A percentile compares a stretch with the other conserved stretches of the same genome.
These are phyloP conservation scores for Sebastes minor DNA, from an alignment of 2,797 vertebrate species.

Conservation along the genomic window DNA sequence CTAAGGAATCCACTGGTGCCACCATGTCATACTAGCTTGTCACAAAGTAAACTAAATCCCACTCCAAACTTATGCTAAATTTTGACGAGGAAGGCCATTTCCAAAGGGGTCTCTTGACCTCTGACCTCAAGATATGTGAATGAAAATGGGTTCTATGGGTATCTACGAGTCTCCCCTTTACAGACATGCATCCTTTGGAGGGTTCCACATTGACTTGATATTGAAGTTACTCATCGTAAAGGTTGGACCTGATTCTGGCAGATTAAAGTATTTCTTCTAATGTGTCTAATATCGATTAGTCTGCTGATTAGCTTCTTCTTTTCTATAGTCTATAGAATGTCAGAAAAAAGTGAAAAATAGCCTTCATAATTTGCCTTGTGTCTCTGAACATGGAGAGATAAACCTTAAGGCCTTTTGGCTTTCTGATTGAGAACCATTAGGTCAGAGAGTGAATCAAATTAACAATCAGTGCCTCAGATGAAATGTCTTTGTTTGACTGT, in stretches of 20 bases:
- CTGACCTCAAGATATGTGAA: too few species aligned
- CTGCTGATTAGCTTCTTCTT: neutral
- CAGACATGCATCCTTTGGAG: neutral
- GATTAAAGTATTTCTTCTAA: neutral
- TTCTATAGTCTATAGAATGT: neutral
- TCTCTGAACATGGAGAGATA: constrained; percentile 30
- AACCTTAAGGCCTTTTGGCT: constrained; percentile 55
- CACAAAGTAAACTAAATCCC: too few species aligned
- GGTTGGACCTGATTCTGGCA: neutral
- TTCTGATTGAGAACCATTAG: constrained; percentile 68
- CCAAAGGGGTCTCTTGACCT: too few species aligned
- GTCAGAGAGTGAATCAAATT: constrained; percentile 74
- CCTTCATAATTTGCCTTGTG: neutral
- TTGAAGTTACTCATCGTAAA: neutral
- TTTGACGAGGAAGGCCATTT: too few species aligned
- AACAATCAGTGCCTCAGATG: constrained; percentile 71
- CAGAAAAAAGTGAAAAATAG: neutral
- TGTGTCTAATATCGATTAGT: neutral
- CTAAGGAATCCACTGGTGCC: too few species aligned
- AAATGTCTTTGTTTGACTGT: constrained; percentile 70
- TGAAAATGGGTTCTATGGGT: too few species aligned
- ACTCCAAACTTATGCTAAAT: too few species aligned
- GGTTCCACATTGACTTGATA: neutral
- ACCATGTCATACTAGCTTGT: too few species aligned
- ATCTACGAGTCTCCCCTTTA: too few species aligned